Evolutionary conservation across 2,113 vertebrate species (phyloP), one percentile per base, ranked within the genome.

Genomic region (Archilochus colubris): DNA sequence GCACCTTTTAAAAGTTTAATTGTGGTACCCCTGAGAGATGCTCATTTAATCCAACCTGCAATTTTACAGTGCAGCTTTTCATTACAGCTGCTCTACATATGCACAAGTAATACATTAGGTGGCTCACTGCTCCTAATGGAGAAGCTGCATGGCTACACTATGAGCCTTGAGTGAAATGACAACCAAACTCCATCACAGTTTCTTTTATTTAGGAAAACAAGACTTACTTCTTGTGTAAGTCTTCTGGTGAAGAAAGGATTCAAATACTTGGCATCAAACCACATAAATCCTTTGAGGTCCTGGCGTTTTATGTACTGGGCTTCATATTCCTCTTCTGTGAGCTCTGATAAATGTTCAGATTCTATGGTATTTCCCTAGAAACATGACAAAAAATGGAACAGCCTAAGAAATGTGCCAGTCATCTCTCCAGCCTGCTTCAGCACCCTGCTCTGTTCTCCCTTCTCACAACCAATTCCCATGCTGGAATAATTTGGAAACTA

Each of bases 161-260:
- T 1, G 12, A 82, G 59, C 33, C 64, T 51, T 21, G 43, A 5
- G 20, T 22, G 30, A 79, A 95, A 33, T 25, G 11, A 63, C n/a
- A 73, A 36, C 31, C 43, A 85, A 30, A 30, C 30, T 28, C 20
- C 1, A 51, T 31, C 36, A 55, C 2, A 19, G 19, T 16, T 77
- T 75, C 9, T 51, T 72, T 61, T 50, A 69, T 48, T 38, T 20
- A 63, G 63, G 64, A 58, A 86, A 91, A 89, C 3, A 44, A 53
- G 8, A 89, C 98, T 96, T 84, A 99, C 99, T 98, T 99, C 99
- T 93, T 99, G 99, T 9, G 99, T 99, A 86, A 99, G 98, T 78
- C 99, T 97, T 68, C 99, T 98, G 10, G 99, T 99, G 97, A 99
- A 99, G 97, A 99, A 99, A 69, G 99, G 99, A 97, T 99, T 99